Percentiles rank a stretch among this genome's conserved stretches.
Evolutionary conservation across 2,113 vertebrate genomes (phyloP).

Genomic region (Prunella himalayana): DNA sequence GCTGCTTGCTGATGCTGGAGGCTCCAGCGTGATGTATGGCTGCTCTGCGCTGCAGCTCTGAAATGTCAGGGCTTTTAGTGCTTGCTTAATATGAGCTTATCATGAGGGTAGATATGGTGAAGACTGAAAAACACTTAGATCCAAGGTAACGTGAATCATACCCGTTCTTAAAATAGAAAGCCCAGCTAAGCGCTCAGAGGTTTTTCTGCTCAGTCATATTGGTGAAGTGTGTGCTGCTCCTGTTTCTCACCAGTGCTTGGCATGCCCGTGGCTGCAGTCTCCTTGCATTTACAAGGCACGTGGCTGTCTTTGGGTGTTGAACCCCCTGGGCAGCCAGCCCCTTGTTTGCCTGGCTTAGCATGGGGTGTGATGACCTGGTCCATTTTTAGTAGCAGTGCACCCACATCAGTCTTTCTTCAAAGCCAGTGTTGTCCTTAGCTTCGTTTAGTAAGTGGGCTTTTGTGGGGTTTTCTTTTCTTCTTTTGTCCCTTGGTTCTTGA

Average conservation of each 20-base stretch:
- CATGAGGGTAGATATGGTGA: neutral
- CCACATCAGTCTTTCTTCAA: neutral
- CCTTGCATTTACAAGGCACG: neutral
- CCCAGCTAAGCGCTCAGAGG: neutral
- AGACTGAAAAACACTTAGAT: slow-evolving; percentile 21
- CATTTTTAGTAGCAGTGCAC: neutral
- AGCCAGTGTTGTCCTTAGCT: neutral
- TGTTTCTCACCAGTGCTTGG: neutral
- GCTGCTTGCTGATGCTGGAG: neutral
- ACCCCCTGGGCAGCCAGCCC: neutral
- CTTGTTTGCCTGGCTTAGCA: neutral
- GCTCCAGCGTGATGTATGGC: neutral
- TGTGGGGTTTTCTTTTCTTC: neutral
- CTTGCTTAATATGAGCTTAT: slow-evolving; percentile 1
- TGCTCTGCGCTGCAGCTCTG: neutral
- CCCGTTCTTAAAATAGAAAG: slow-evolving; percentile 35
- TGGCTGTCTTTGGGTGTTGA: neutral
- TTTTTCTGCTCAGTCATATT: slow-evolving; percentile 20
- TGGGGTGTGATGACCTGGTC: neutral
- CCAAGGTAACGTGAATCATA: slow-evolving; percentile 35
- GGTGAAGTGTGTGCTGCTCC: neutral
- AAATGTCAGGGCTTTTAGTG: slow-evolving; percentile 5
- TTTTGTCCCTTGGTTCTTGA: neutral
- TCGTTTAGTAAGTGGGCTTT: neutral
- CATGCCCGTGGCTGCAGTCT: slow-evolving; percentile 19